A percentile compares a stretch with the other conserved stretches of the same genome.
phyloP scores from a whole-genome alignment of 2,113 vertebrate species.

The Tapirus terrestris region DNA sequence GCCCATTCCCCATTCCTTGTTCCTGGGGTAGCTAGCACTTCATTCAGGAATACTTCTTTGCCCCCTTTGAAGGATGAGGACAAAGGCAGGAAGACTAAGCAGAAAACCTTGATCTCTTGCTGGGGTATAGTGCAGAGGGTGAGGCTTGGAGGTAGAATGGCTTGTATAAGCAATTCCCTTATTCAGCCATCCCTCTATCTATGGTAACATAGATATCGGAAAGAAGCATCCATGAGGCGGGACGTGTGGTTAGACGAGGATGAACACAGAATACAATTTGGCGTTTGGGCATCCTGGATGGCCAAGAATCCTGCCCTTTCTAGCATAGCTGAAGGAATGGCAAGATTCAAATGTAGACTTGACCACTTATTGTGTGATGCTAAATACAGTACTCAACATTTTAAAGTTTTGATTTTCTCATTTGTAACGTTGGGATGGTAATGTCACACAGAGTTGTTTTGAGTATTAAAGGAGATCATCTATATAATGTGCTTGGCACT shows the following conservation, averaged over 20 bases:
- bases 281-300: not conserved
- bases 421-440: not conserved
- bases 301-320: not conserved
- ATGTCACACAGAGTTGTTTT: not conserved
- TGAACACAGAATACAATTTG: not conserved
- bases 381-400: not conserved
- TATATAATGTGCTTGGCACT: not conserved
- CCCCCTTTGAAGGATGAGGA: not conserved
- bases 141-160: not conserved
- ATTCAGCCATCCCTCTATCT: not conserved
- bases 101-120: not conserved
- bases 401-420: not conserved
- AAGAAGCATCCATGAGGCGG: not conserved
- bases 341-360: not conserved
- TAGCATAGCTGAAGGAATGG: not conserved
- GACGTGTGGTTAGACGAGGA: not conserved
- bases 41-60: not conserved
- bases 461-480: not conserved
- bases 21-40: not conserved
- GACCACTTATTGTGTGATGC: not conserved
- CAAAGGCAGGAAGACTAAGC: not conserved
- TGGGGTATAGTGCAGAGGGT: fast-evolving
- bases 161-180: too few relatives aligned
- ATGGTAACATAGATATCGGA: not conserved
- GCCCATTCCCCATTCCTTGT: not conserved